These are phyloP conservation scores for Oxyura jamaicensis DNA, from an alignment of 2,113 vertebrate species.

Conservation along the genomic window DNA sequence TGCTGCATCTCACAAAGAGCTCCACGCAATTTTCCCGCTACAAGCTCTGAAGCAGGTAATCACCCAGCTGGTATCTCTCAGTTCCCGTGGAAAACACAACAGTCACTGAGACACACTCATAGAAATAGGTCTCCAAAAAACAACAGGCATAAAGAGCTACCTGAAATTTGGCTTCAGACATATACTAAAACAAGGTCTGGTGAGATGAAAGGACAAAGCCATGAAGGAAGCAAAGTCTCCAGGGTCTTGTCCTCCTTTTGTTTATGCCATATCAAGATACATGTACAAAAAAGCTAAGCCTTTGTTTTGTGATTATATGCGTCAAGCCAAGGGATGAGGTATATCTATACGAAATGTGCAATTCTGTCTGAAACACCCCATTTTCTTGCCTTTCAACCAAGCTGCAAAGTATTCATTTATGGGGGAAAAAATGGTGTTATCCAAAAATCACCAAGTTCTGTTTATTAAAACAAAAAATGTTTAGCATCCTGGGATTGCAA, in stretches of 20 bases:
- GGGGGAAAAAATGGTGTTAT: not conserved
- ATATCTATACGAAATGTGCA: not conserved
- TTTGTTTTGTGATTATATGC: not conserved
- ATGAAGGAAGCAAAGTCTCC: not conserved
- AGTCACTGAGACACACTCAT: accelerated
- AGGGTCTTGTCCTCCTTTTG: not conserved
- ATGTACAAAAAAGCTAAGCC: not conserved
- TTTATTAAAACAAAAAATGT: slow-evolving; percentile 5
- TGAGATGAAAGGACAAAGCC: not conserved
- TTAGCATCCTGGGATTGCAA: not conserved
- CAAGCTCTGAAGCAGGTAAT: not conserved
- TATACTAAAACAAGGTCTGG: not conserved
- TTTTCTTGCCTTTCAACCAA: not conserved
- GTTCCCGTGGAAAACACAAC: not conserved
- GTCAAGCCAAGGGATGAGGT: not conserved
- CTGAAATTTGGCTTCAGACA: not conserved
- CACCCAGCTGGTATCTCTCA: not conserved
- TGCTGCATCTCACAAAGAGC: not conserved
- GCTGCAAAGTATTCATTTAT: not conserved
- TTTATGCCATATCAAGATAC: not conserved
- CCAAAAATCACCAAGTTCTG: not conserved
- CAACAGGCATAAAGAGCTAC: not conserved
- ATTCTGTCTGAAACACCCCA: not conserved
- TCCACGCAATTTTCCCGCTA: not conserved
- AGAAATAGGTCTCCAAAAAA: not conserved